Evolutionary conservation across 2,113 vertebrate species (phyloP).

Genomic region (Cochlearius cochlearius): DNA sequence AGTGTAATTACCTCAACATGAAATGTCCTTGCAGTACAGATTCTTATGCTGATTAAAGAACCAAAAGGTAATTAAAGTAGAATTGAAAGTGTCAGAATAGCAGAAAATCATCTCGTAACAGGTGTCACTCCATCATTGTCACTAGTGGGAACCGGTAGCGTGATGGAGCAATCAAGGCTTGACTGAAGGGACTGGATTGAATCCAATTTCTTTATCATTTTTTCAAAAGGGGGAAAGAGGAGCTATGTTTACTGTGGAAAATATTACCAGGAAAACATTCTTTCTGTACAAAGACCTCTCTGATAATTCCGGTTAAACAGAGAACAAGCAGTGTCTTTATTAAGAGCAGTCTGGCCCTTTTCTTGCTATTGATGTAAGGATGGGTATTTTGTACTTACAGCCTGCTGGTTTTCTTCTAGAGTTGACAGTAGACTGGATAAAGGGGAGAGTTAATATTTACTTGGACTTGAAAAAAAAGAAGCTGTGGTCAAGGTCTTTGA

Average conservation of each 20-base stretch:
- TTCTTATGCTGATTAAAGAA: slow-evolving; percentile 19
- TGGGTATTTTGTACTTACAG: neutral
- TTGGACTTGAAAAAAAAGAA: neutral
- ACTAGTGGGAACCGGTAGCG: neutral
- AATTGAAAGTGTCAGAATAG: slow-evolving; percentile 39
- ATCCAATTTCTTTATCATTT: neutral
- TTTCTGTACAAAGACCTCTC: neutral
- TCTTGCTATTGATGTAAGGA: neutral
- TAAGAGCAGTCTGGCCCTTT: neutral
- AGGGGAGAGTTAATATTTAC: slow-evolving; percentile 5
- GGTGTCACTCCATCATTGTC: slow-evolving; percentile 24
- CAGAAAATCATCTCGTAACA: slow-evolving; percentile 31
- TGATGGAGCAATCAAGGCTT: neutral
- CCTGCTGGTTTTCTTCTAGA: neutral
- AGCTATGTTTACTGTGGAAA: neutral
- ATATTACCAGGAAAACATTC: neutral
- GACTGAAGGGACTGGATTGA: neutral
- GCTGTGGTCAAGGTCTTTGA: neutral
- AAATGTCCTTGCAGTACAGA: neutral
- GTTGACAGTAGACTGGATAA: neutral
- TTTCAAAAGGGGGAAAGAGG: neutral
- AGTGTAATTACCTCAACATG: neutral
- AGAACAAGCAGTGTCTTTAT: neutral
- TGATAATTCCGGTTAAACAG: neutral
- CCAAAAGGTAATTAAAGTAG: slow-evolving; percentile 11